Conservation (phyloP, 2,113 vertebrate genomes). For the Polyodon spathula region DNA sequence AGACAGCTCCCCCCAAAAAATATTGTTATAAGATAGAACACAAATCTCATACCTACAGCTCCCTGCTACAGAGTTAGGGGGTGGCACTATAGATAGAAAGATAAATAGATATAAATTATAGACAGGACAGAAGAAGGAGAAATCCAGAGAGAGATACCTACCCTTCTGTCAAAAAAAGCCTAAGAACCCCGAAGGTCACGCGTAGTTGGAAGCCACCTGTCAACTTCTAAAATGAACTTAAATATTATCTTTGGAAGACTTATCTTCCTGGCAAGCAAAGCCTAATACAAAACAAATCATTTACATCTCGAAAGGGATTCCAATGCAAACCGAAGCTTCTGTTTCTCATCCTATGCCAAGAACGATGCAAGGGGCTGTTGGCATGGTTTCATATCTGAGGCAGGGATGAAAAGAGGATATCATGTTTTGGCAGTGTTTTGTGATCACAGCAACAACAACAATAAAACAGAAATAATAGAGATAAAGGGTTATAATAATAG, state of each 20-base stretch:
- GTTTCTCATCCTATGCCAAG: conserved; percentile 25
- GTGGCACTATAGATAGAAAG: too few species aligned
- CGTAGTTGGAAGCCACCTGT: conserved; percentile 42
- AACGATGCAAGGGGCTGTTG: conserved; percentile 7
- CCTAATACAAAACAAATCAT: conserved; percentile 34
- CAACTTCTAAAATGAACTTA: conserved; percentile 14
- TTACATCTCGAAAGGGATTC: conserved; percentile 34
- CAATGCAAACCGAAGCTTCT: conserved; percentile 26
- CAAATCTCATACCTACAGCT: too few species aligned
- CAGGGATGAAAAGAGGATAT: neutral
- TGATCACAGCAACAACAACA: too few species aligned
- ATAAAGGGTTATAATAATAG: too few species aligned
- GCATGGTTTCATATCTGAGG: conserved; percentile 1
- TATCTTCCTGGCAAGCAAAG: conserved; percentile 27
- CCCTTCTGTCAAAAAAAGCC: conserved; percentile 49
- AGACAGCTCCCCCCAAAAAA: too few species aligned
- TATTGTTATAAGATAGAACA: too few species aligned
- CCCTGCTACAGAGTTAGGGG: too few species aligned
- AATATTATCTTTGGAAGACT: conserved; percentile 18
- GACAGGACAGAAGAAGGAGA: too few species aligned
- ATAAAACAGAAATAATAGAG: too few species aligned
- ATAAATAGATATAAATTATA: too few species aligned
- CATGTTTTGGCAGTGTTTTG: neutral
- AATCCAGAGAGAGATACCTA: conserved; percentile 43
- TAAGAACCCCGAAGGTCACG: conserved; percentile 53